Evolutionary conservation across 1,140 invertebrate genomes (phyloP), one percentile per base, ranked within the genome.

Genomic region (Ceratina australensis): DNA sequence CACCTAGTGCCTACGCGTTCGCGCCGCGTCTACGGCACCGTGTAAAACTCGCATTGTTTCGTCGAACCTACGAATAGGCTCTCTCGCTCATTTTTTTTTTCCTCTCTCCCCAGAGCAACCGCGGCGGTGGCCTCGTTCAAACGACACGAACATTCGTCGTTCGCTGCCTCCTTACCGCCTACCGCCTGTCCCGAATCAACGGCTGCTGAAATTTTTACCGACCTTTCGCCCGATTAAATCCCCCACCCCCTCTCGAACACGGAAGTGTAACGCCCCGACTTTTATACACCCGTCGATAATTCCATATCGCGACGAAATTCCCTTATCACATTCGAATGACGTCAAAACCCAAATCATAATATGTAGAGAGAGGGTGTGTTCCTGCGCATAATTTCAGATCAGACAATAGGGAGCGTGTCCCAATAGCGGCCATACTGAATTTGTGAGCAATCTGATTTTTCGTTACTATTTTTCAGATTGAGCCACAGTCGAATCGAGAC

Each of bases 151-250:
- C 60, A 22, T 64, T 72, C 67, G 47, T 24, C 69, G 33, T 24
- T 42, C 49, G 22, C 60, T 15, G 5, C 16, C 15, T 16, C 20
- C 33, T 4, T 16, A 20, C 10, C 15, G 7, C 12, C 4, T 24
- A 0, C 24, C 24, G 20, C 50, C 15, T 15, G n/a, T 47, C 4
- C 10, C 42, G 28, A 24, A 65, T 65, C 73, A 42, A 69, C 18
- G n/a, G 28, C 54, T 52, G 33, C 18, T 64, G 18, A 79, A 67
- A 49, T 81, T 72, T 81, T 59, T 65, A 18, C 10, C 52, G 13
- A 33, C 50, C 26, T 20, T n/a, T 64, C 24, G 15, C n/a, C 64
- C 33, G 24, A 75, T 75, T 75, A 69, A 50, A 76, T 76, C 56
- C 33, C 26, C 33, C n/a, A 49, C 33, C 10, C n/a, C 33, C 33